A percentile compares a stretch with the other conserved stretches of the same genome.
These are phyloP conservation scores for Mystacornis crossleyi DNA, from an alignment of 2,113 vertebrate genomes.

Conservation along the genomic window DNA sequence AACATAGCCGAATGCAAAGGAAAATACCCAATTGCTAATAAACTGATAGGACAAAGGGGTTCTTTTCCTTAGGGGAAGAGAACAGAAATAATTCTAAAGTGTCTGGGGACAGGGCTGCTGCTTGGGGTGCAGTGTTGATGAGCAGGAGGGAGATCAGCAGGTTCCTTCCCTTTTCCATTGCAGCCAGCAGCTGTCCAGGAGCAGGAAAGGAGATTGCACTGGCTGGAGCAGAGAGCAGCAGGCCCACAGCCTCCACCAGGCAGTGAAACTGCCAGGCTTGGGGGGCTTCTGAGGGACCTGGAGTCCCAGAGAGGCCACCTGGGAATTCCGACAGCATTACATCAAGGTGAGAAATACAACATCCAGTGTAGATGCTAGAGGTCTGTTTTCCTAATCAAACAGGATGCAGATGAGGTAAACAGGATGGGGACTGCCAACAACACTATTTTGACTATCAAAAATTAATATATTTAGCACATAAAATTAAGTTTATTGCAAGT, in stretches of 20 bases:
- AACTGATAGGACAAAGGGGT: neutral
- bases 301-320: neutral
- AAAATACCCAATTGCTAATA: neutral
- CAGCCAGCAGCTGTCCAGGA: neutral
- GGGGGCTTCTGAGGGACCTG: accelerated
- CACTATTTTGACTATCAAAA: neutral
- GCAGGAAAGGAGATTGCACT: neutral
- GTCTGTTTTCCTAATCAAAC: neutral
- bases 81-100: neutral
- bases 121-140: neutral
- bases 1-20: neutral
- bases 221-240: neutral
- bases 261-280: neutral
- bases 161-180: neutral
- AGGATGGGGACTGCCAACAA: neutral
- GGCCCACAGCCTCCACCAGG: neutral
- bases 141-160: neutral
- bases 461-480: neutral
- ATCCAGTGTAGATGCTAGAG: neutral
- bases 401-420: neutral
- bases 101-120: neutral
- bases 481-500: neutral
- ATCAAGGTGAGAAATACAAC: neutral
- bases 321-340: neutral
- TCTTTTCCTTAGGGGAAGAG: neutral